These are phyloP conservation scores for Hippocampus mohnikei DNA, from an alignment of 2,113 vertebrate genomes.

Conservation along the genomic window DNA sequence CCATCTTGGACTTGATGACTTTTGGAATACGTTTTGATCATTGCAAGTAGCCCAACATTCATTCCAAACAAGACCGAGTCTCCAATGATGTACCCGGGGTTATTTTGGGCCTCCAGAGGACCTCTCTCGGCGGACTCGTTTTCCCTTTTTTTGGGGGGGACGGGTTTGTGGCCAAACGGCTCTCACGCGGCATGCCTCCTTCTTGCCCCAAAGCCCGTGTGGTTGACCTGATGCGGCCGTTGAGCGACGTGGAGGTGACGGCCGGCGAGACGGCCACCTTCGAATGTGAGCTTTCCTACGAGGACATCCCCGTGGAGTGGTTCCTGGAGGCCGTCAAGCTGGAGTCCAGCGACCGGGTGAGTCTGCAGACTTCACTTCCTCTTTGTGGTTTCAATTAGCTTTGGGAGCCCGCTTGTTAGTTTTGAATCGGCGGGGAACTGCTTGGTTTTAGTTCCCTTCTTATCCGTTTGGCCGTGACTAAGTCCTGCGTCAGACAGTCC, in stretches of 20 bases:
- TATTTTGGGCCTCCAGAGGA: constrained; percentile 80
- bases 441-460: too few relatives aligned
- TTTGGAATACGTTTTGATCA: too few relatives aligned
- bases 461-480: too few relatives aligned
- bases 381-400: neutral
- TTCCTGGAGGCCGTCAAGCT: constrained; percentile 87
- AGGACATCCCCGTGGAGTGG: constrained; percentile 92
- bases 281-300: constrained; percentile 93
- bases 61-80: too few relatives aligned
- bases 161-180: neutral
- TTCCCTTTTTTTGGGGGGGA: constrained; percentile 1
- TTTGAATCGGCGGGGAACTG: too few relatives aligned
- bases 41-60: too few relatives aligned
- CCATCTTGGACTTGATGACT: too few relatives aligned
- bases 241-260: constrained; percentile 90
- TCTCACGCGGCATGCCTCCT: constrained; percentile 77
- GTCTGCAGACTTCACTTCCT: constrained; percentile 43
- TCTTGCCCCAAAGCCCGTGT: constrained; percentile 85
- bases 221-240: constrained; percentile 81
- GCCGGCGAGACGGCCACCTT: constrained; percentile 96
- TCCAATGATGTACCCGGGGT: constrained; percentile 41
- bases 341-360: constrained; percentile 92
- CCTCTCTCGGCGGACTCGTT: constrained; percentile 52
- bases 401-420: too few relatives aligned
- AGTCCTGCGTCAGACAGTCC: too few relatives aligned